Percentiles rank a stretch among this genome's conserved stretches.
Conservation (phyloP, 2,888 invertebrate species). For the Cheilosia scutellata region DNA sequence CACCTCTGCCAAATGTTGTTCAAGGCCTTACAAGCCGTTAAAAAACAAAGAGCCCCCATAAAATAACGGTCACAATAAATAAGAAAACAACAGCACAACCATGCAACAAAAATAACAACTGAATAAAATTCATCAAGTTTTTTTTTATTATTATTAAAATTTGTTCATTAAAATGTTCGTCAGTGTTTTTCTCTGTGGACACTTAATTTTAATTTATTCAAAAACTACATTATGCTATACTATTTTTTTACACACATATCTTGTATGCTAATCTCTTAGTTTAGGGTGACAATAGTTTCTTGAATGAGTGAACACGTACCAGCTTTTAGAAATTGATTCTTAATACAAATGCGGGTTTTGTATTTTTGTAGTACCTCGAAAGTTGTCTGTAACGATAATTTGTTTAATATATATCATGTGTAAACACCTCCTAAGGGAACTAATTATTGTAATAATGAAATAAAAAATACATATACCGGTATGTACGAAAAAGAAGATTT, state of each 20-base stretch:
- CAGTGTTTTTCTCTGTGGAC: conserved; percentile 36
- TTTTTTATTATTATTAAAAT: too few relatives aligned
- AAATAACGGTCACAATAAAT: conserved; percentile 28
- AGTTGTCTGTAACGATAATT: background rate
- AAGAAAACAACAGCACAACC: conserved; percentile 44
- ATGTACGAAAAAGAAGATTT: background rate
- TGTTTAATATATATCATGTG: background rate
- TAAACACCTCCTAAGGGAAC: background rate
- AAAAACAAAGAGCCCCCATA: background rate
- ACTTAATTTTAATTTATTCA: conserved; percentile 62
- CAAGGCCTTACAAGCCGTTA: conserved; percentile 70
- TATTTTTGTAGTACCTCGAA: conserved; percentile 20
- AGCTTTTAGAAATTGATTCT: background rate
- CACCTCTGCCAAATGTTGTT: conserved; percentile 69
- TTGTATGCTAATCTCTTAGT: conserved; percentile 28
- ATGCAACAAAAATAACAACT: conserved; percentile 34
- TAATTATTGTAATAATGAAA: background rate
- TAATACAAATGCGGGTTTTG: conserved; percentile 5
- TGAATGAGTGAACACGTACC: background rate
- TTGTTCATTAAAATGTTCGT: background rate
- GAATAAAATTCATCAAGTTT: conserved; percentile 3
- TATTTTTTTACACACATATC: conserved; percentile 54
- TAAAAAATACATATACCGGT: background rate
- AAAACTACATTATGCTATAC: background rate
- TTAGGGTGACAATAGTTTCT: conserved; percentile 44